Percentiles rank a stretch among this genome's conserved stretches.
These are phyloP conservation scores for Stenichneumon culpator DNA, from an alignment of 2,888 invertebrate species.

Conservation along the genomic window DNA sequence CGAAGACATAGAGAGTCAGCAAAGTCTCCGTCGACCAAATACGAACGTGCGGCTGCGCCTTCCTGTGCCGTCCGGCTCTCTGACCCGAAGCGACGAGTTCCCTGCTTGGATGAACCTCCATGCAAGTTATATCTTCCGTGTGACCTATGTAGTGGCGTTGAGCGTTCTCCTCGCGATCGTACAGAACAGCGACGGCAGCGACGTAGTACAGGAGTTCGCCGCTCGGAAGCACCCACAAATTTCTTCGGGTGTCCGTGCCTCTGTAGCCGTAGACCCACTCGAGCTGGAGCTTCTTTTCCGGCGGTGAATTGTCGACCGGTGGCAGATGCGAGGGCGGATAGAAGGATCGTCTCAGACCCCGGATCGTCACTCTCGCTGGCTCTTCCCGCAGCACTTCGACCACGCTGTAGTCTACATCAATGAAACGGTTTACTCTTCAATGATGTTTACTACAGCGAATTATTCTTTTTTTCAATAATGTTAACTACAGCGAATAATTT, in stretches of 20 bases:
- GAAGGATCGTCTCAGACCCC: conserved; percentile 93
- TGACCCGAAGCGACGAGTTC: conserved; percentile 97
- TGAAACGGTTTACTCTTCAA: too few species aligned
- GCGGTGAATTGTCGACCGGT: conserved; percentile 94
- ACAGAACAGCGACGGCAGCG: conserved; percentile 96
- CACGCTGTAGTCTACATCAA: conserved; percentile 90
- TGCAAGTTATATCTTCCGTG: conserved; percentile 95
- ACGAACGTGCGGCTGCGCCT: conserved; percentile 95
- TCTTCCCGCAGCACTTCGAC: conserved; percentile 95
- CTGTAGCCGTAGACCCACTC: conserved; percentile 99
- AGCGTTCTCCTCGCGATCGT: conserved; percentile 93
- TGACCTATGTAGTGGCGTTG: conserved; percentile 97
- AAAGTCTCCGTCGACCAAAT: conserved; percentile 97
- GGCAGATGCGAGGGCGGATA: conserved; percentile 95
- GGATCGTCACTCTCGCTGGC: conserved; percentile 93
- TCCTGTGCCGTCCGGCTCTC: conserved; percentile 92
- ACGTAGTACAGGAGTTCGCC: conserved; percentile 97
- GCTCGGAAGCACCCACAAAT: conserved; percentile 96
- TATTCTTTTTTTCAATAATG: too few species aligned
- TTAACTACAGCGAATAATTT: too few species aligned
- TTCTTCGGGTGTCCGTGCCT: conserved; percentile 95
- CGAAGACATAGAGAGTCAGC: conserved; percentile 95
- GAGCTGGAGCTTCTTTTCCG: conserved; percentile 94
- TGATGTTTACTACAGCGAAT: too few species aligned
- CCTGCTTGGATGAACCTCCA: conserved; percentile 93